A percentile compares a stretch with the other conserved stretches of the same genome.
phyloP scores from a whole-genome alignment of 2,113 vertebrate species.

The Marmota monax region DNA sequence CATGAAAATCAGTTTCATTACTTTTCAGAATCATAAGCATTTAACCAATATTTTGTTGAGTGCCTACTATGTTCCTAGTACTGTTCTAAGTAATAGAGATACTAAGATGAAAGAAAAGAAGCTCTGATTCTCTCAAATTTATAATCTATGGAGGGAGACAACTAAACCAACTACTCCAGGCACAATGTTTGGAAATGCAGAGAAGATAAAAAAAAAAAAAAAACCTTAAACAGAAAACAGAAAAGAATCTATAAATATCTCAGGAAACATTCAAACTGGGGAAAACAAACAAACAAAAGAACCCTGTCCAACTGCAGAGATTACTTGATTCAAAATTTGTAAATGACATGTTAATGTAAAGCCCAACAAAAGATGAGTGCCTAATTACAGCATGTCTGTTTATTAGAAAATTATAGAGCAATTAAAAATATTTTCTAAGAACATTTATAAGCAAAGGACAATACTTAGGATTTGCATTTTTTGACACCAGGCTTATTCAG shows the following conservation, averaged over 20 bases:
- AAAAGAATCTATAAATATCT: neutral
- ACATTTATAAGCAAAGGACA: neutral
- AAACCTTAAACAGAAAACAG: neutral
- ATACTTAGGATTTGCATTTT: neutral
- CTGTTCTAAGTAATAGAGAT: neutral
- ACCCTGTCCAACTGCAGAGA: neutral
- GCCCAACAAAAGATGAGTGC: slow-evolving; percentile 50
- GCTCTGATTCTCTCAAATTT: neutral
- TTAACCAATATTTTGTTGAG: neutral
- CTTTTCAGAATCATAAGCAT: slow-evolving; percentile 12
- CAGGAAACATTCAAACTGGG: neutral
- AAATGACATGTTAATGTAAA: slow-evolving; percentile 1
- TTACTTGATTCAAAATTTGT: slow-evolving; percentile 29
- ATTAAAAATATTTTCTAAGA: slow-evolving; percentile 66
- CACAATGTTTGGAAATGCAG: neutral
- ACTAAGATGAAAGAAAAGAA: neutral
- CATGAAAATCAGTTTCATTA: slow-evolving; percentile 31
- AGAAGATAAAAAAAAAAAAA: neutral
- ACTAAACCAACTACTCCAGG: neutral
- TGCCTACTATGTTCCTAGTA: neutral
- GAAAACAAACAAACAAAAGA: neutral
- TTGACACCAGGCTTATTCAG: neutral
- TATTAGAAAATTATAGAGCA: slow-evolving; percentile 39
- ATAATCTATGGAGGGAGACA: neutral
- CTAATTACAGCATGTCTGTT: slow-evolving; percentile 2